Evolutionary conservation across 1,140 invertebrate genomes (phyloP).

Genomic region (Drosophila insularis): DNA sequence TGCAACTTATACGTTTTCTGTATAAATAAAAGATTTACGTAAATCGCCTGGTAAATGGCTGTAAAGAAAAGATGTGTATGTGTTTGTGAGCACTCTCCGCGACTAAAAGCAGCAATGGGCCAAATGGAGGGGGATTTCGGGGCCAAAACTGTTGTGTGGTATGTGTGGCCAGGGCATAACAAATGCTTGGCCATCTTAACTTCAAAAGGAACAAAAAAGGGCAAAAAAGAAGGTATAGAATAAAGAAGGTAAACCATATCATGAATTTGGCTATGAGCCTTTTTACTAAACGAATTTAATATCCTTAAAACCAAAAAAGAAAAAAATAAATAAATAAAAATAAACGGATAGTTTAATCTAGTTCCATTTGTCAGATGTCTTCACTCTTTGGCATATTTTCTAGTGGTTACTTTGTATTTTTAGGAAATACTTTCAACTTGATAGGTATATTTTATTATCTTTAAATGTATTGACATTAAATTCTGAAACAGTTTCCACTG

Average conservation of each 20-base stretch:
- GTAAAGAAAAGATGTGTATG: constrained; percentile 69
- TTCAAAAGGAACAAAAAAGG: constrained; percentile 62
- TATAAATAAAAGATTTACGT: constrained; percentile 81
- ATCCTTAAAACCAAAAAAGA: not conserved
- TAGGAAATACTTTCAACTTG: too few species aligned
- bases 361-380: not conserved
- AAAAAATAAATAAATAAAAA: not conserved
- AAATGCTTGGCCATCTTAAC: constrained; percentile 72
- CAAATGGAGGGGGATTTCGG: not conserved
- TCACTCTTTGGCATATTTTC: not conserved
- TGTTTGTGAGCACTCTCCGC: constrained; percentile 18
- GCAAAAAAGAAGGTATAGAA: constrained; percentile 7
- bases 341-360: not conserved
- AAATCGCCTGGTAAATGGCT: constrained; percentile 81
- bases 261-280: constrained; percentile 65
- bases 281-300: constrained; percentile 45
- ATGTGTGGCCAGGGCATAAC: constrained; percentile 63
- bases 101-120: not conserved
- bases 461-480: too few species aligned
- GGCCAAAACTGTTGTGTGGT: constrained; percentile 20
- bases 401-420: too few species aligned
- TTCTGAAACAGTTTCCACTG: too few species aligned
- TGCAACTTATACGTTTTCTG: constrained; percentile 80
- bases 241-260: constrained; percentile 67
- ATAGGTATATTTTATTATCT: too few species aligned